These are phyloP conservation scores for Tamias sibiricus DNA, from an alignment of 2,113 vertebrate species.

Conservation along the genomic window DNA sequence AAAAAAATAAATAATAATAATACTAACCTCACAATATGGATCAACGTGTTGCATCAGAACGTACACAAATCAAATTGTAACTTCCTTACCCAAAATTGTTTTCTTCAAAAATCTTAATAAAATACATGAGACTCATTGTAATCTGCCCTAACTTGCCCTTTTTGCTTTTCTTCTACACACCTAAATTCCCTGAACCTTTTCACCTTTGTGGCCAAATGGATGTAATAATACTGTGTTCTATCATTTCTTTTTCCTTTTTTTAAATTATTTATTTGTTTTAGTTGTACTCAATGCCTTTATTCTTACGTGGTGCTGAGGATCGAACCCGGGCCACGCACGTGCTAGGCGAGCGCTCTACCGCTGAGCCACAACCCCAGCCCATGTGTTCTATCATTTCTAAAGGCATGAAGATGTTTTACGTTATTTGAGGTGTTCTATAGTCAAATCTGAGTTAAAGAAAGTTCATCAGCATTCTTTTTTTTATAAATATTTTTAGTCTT, in stretches of 20 bases:
- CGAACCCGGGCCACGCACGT: no score
- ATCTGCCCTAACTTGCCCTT: not conserved
- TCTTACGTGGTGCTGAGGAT: no score
- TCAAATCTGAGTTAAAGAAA: not conserved
- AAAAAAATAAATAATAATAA: no score
- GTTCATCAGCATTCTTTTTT: not conserved
- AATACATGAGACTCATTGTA: not conserved
- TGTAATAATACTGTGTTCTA: not conserved
- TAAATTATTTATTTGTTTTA: no score
- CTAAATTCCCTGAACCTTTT: not conserved
- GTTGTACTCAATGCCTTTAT: no score
- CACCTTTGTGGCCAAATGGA: not conserved
- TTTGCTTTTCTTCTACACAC: not conserved
- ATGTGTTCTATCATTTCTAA: conserved; percentile 7
- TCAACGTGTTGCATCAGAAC: not conserved
- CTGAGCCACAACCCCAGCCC: no score
- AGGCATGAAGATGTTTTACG: not conserved
- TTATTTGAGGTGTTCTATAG: not conserved
- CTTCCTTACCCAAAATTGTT: not conserved
- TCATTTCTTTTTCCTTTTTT: no score
- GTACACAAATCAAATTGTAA: not conserved
- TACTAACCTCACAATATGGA: not conserved
- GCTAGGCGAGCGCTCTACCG: no score
- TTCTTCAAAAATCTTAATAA: not conserved
- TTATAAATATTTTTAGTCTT: not conserved